A percentile compares a stretch with the other conserved stretches of the same genome.
Conservation (phyloP, 2,797 vertebrate genomes). For the Cyprinodon diabolis region DNA sequence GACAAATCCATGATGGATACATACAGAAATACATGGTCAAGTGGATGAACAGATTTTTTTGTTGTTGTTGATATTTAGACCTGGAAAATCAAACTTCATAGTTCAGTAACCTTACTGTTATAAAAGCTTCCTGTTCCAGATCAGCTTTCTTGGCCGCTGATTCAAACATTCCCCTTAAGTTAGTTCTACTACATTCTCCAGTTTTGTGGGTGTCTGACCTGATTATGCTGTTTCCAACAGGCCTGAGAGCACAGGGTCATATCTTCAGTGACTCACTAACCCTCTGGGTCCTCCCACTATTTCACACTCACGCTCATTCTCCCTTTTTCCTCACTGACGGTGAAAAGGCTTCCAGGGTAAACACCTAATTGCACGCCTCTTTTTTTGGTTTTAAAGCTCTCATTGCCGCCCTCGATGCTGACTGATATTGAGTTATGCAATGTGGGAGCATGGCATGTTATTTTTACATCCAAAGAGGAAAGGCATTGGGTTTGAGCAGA, state of each 20-base stretch:
- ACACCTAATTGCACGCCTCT: conserved; percentile 68
- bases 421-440: conserved; percentile 71
- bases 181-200: conserved; percentile 17
- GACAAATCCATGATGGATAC: background rate
- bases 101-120: background rate
- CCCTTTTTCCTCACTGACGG: conserved; percentile 29
- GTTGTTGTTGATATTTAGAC: too few relatives aligned
- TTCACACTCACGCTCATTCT: conserved; percentile 21
- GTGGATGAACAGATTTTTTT: background rate
- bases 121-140: conserved; percentile 10
- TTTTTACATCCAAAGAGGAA: conserved; percentile 69
- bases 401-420: conserved; percentile 61
- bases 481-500: conserved; percentile 54
- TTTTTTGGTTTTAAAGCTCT: conserved; percentile 63
- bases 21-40: too few relatives aligned
- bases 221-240: conserved; percentile 55
- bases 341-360: conserved; percentile 67
- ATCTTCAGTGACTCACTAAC: conserved; percentile 58
- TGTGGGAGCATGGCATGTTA: conserved; percentile 56
- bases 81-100: background rate
- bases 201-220: conserved; percentile 63
- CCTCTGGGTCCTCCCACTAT: conserved; percentile 39
- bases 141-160: conserved; percentile 14
- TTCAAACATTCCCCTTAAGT: conserved; percentile 32
- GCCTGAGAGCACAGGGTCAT: conserved; percentile 77